A percentile compares a stretch with the other conserved stretches of the same genome.
phyloP scores from a whole-genome alignment of 2,888 invertebrate species.

The Torymus tubicola region DNA sequence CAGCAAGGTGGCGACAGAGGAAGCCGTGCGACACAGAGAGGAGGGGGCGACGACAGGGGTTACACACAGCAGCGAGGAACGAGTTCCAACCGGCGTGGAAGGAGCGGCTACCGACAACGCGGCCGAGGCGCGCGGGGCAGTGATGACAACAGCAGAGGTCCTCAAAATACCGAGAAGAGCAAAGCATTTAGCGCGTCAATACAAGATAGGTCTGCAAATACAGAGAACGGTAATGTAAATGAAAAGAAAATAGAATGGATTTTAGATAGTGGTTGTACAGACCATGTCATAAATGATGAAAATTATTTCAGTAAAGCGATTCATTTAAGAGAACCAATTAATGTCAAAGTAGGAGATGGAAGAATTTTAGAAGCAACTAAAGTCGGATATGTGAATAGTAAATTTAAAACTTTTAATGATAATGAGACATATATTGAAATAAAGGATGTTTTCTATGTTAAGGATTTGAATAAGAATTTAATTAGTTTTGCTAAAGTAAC shows the following conservation, averaged over 20 bases:
- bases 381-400: too few relatives aligned
- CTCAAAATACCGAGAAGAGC: background rate
- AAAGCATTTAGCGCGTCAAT: too few relatives aligned
- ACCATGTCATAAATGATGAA: too few relatives aligned
- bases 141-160: background rate
- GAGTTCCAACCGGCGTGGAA: background rate
- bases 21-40: too few relatives aligned
- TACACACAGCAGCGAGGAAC: slow-evolving; percentile 8
- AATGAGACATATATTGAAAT: background rate
- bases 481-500: background rate
- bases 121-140: background rate
- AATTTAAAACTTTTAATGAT: too few relatives aligned
- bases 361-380: too few relatives aligned
- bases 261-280: background rate
- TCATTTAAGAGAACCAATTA: background rate
- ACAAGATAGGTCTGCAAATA: background rate
- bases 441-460: background rate
- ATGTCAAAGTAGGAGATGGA: too few relatives aligned
- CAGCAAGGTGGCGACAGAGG: too few relatives aligned
- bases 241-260: background rate
- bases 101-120: slow-evolving; percentile 17
- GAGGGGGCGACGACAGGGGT: background rate
- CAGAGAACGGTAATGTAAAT: background rate
- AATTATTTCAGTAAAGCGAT: background rate
- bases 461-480: background rate